These are phyloP conservation scores for Anadara kagoshimensis DNA, from an alignment of 1,140 invertebrate genomes.

Conservation along the genomic window DNA sequence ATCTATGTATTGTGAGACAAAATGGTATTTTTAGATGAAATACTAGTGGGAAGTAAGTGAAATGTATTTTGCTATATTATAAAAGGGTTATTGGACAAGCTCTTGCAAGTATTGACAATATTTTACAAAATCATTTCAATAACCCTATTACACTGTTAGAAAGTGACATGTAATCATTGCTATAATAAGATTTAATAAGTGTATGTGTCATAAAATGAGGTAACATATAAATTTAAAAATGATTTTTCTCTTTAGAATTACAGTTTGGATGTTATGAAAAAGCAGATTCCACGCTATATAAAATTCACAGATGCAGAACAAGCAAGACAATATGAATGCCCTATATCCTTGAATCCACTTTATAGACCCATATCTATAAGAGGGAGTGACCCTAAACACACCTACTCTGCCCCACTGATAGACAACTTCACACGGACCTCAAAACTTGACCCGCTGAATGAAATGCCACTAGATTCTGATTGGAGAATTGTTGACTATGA, in stretches of 20 bases:
- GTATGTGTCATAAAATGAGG: no score
- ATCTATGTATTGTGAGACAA: no score
- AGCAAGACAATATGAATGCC: slow-evolving; percentile 63
- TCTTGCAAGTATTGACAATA: no score
- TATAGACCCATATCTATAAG: slow-evolving; percentile 66
- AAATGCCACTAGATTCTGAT: slow-evolving; percentile 50
- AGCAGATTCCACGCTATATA: slow-evolving; percentile 63
- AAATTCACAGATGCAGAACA: slow-evolving; percentile 57
- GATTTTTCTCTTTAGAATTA: slow-evolving; percentile 53
- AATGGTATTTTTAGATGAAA: no score
- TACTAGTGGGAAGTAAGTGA: no score
- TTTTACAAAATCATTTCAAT: no score
- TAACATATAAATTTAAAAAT: neutral
- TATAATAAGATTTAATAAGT: no score
- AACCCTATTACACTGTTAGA: no score
- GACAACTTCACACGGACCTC: slow-evolving; percentile 61
- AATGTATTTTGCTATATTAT: no score
- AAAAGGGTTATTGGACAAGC: no score
- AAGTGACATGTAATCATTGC: no score
- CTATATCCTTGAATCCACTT: slow-evolving; percentile 52
- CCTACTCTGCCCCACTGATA: slow-evolving; percentile 63
- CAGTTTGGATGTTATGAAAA: slow-evolving; percentile 52
- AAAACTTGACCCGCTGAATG: slow-evolving; percentile 65
- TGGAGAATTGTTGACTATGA: slow-evolving; percentile 62
- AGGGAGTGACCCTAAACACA: slow-evolving; percentile 62